Base-by-base conservation (phyloP, 1,140 invertebrate species). In the Neodiprion virginianus region DNA sequence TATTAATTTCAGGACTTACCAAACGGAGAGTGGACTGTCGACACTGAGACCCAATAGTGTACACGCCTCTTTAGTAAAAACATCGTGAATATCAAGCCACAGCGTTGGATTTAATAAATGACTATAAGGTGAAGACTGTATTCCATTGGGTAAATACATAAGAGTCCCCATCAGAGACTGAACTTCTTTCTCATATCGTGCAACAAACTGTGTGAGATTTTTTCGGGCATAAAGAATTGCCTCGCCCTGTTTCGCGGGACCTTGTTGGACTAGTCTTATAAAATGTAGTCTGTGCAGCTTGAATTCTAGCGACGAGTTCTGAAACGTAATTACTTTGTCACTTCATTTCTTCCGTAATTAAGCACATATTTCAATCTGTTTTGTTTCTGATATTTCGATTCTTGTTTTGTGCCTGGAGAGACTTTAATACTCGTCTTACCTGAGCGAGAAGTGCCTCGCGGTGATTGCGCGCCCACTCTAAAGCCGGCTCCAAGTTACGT, bases 41-140 rank as follows among this genome's bases (percentile, higher is more conserved):
- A 98, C 94, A 87, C 95, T 95, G 82, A 98, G 91, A 74, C 97
- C 95, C 76, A 99, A 89, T 49, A 98, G 88, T 66, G 95, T 92
- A 88, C 98, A 99, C 21, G 98, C 96, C 90, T 99, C 97, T 83
- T 94, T 92, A 7, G 96, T 94, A 85, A 99, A 99, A 79, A 96
- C 92, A 84, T 99, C 97, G 84, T 90, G 89, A 76, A 91, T 89
- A 79, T 93, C 92, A 8, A 93, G 90, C 96, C 96, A 97, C 80
- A 95, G 91, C 68, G 93, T 93, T 14, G 93, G 91, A 82, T 95
- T 93, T 9, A 97, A 87, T 70, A 97, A 90, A 83, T 93, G 92
- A 79, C 92, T 91, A 81, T 98, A 98, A 0, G 96, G 96, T 40
- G 96, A 97, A 53, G 92, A 92, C 73, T 92, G 90, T 67, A 97